Base-by-base conservation (phyloP, 2,113 vertebrate genomes). In the Tyto alba region DNA sequence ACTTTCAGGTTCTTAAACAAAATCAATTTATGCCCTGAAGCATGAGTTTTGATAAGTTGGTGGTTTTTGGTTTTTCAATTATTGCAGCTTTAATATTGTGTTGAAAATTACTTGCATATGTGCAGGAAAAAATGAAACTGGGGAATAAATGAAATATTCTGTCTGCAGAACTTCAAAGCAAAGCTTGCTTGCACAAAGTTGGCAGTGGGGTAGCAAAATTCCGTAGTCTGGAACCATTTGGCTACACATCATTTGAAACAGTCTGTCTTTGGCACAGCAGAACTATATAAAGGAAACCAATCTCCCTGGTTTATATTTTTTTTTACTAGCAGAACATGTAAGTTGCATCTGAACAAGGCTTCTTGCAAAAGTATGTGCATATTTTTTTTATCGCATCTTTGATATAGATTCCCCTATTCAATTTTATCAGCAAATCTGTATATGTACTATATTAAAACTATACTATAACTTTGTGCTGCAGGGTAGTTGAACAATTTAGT, bases 51-150 rank as follows among this genome's bases (percentile, higher is more conserved):
- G 92, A 81, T 77, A 86, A 90, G 67, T 30, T 41, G 30, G 13
- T 43, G 27, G n/a, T 16, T 59, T 56, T 34, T 47, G 18, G 18
- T 34, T 43, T 59, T 75, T 22, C 53, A 64, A 22, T 67, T 47
- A 81, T 78, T 89, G 85, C 80, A 81, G 45, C 21, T 91, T 90
- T 91, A 91, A 93, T 93, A 75, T 82, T 89, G 52, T 89, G 53
- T 78, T 64, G 94, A 81, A 94, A 96, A 97, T 92, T 6, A 93
- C 84, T 97, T 97, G 52, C 94, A 91, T 94, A 75, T 96, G 94
- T 92, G 77, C 66, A 81, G 66, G 48, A 81, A 88, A 88, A 95
- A 88, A 77, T 19, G 52, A 90, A 45, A 15, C 88, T 85, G 43
- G 69, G 57, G 62, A 95, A 79, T 91, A 94, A 92, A 79, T 82